Conservation (phyloP, 1,140 invertebrate species). For the Sweltsa coloradensis region DNA sequence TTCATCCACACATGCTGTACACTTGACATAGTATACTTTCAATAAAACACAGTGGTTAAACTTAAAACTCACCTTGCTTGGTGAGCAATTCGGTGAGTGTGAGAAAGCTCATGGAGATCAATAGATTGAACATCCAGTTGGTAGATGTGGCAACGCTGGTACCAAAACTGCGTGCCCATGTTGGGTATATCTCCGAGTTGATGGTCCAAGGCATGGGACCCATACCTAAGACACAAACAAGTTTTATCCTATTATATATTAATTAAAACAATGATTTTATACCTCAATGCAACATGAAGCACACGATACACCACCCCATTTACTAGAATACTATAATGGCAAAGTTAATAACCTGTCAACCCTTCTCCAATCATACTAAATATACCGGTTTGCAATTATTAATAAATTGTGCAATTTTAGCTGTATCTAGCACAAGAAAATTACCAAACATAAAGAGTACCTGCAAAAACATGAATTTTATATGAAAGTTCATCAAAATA, state of each 20-base stretch:
- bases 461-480: too few relatives aligned
- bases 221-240: slow-evolving; percentile 30
- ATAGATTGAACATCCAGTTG: slow-evolving; percentile 47
- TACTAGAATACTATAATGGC: too few relatives aligned
- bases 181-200: slow-evolving; percentile 50
- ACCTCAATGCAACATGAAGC: too few relatives aligned
- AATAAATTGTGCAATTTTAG: too few relatives aligned
- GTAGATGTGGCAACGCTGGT: slow-evolving; percentile 41
- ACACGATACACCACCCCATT: too few relatives aligned
- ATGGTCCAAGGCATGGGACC: slow-evolving; percentile 54
- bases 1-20: neutral
- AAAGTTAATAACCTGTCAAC: too few relatives aligned
- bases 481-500: too few relatives aligned
- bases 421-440: too few relatives aligned
- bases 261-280: too few relatives aligned
- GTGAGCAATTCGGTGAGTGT: slow-evolving; percentile 23
- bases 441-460: too few relatives aligned
- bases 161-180: slow-evolving; percentile 44
- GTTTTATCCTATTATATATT: slow-evolving; percentile 1
- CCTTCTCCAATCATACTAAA: too few relatives aligned
- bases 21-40: neutral
- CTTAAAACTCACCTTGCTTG: slow-evolving; percentile 19
- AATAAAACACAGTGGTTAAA: neutral
- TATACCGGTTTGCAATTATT: too few relatives aligned
- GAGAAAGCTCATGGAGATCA: slow-evolving; percentile 47